These are phyloP conservation scores for Butastur rufipennis DNA, from an alignment of 2,113 vertebrate genomes.

Conservation along the genomic window DNA sequence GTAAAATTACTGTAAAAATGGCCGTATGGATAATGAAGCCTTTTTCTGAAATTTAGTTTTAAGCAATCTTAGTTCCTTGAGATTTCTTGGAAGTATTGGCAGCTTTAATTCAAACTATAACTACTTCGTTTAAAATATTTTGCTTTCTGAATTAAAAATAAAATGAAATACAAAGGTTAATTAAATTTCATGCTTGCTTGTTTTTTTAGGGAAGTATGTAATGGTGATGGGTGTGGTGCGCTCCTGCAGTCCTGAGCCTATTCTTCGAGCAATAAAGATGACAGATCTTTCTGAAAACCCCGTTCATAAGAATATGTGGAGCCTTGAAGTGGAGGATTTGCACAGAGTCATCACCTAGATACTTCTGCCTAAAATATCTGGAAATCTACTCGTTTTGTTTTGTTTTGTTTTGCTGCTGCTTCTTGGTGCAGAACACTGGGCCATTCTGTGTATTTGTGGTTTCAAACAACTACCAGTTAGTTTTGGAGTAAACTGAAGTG, in stretches of 20 bases:
- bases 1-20: not conserved
- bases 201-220: constrained; percentile 85
- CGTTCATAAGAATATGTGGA: constrained; percentile 83
- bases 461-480: not conserved
- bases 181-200: not conserved
- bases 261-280: constrained; percentile 90
- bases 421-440: not conserved
- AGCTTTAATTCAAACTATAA: not conserved
- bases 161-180: not conserved
- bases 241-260: constrained; percentile 81
- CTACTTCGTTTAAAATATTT: not conserved
- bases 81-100: not conserved
- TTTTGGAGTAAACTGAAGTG: not conserved
- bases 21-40: not conserved
- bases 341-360: constrained; percentile 77
- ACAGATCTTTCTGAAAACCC: constrained; percentile 87
- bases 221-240: constrained; percentile 92
- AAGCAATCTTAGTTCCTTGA: not conserved
- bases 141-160: not conserved
- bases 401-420: too few relatives aligned
- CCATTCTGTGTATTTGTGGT: not conserved
- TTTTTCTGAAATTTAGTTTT: not conserved
- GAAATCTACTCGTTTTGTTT: not conserved
- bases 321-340: constrained; percentile 89
- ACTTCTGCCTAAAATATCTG: not conserved